Evolutionary conservation across 2,888 invertebrate species (phyloP), one percentile per base, ranked within the genome.

Genomic region (Nemotelus pantherinus): DNA sequence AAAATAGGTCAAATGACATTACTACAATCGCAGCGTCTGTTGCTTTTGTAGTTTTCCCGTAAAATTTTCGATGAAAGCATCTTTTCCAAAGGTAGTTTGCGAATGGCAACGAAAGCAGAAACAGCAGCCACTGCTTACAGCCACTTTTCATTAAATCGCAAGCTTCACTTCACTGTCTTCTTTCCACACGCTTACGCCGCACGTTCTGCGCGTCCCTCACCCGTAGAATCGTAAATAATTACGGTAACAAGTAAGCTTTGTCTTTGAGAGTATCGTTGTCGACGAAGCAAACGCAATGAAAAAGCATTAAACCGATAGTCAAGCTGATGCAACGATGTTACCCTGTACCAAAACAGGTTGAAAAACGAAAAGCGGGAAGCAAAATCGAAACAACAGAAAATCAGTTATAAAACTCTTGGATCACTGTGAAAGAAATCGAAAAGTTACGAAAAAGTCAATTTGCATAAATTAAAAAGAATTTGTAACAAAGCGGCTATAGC

Each of bases 391-490:
- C 39, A 63, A 41, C 3, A 25, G 43, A 6, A 63, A 63, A 63
- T 39, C 63, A 41, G 63, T 63, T 67, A 67, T 45, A 68, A 65
- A 65, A 68, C 50, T 48, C 5, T 48, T 68, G 67, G 60, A 7
- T 57, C 57, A n/a, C 10, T 60, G 60, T 39, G 25, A 68, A 68
- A 68, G 67, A 68, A 68, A 68, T 68, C 67, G 47, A 48, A 68
- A 68, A 68, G 67, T 68, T 68, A 41, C 48, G 45, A 65, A 48
- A 68, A 50, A 68, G 67, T 68, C 67, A 68, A 68, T 68, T 68
- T 68, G 67, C 67, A 68, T 68, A 48, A 68, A 68, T 68, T 68
- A 68, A 68, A 50, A 25, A 48, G n/a, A 65, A 65, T n/a, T 60
- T 41, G 65, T 45, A 65, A 25, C 44, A 45, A 41, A 47, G n/a